Evolutionary conservation across 2,797 vertebrate genomes (phyloP), one percentile per base, ranked within the genome.

Genomic region (Mus caroli): DNA sequence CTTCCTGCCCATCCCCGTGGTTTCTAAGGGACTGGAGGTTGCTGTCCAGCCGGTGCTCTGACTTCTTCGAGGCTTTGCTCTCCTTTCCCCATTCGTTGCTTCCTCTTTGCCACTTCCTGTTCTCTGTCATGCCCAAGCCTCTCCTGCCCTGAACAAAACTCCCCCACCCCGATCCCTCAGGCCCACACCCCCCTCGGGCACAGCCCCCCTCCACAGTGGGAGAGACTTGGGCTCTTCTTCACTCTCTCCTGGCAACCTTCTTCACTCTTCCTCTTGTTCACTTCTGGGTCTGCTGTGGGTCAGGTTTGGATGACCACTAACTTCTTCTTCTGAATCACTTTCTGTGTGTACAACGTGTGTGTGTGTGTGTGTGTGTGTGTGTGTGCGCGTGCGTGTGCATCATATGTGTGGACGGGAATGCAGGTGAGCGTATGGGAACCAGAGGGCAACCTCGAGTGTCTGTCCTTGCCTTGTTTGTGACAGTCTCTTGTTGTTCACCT

Each of bases 131-230:
- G 71, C n/a, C 67, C 43, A 62, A 43, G 64, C n/a, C 43, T 94
- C 43, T 87, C 67, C 58, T 20, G 58, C 46, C 76, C 64, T 50
- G 22, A 71, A 88, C n/a, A 86, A 85, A 60, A 75, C 40, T 94
- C 28, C 50, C 10, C 50, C 50, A 1, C 46, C 46, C 46, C 46
- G 4, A 46, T 6, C 50, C 58, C 58, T 79, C 31, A 62, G 13
- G 20, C 54, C 50, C 46, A 3, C 4, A 14, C 0, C 50, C 50
- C 9, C 22, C 58, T 79, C 31, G 56, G 13, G 20, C 54, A 40
- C 46, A 3, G n/a, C 4, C 0, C 13, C n/a, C 46, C 9, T 19
- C 86, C 24, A 8, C n/a, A 94, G 54, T 73, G 50, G 73, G 34
- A 62, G 67, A 83, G 54, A 82, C 58, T 11, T 1, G 12, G 89